phyloP scores from a whole-genome alignment of 2,797 vertebrate genomes.

The Pseudotriccus pelzelni region DNA sequence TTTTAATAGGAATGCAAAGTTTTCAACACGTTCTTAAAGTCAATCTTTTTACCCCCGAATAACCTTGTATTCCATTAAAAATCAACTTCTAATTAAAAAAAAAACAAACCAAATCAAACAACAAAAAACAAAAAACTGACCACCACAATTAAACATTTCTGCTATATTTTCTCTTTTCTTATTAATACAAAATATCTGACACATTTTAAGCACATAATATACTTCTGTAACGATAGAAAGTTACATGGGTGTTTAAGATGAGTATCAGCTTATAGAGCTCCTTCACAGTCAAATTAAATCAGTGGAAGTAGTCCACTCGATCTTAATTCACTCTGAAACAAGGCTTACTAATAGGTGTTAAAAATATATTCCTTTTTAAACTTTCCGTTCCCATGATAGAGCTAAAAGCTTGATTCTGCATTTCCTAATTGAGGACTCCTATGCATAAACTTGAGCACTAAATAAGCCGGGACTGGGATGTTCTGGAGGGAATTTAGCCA shows the following conservation, averaged over 20 bases:
- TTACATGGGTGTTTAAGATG: neutral
- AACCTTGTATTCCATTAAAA: neutral
- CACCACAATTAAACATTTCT: neutral
- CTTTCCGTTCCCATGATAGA: neutral
- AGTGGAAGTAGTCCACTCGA: neutral
- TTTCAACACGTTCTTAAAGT: neutral
- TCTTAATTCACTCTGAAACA: neutral
- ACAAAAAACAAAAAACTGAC: rapidly evolving
- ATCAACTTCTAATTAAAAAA: neutral
- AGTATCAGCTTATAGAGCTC: neutral
- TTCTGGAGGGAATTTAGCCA: neutral
- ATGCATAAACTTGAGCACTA: neutral
- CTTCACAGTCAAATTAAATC: neutral
- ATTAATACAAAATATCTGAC: neutral
- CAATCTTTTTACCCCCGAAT: neutral
- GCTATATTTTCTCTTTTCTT: neutral
- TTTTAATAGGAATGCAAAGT: neutral
- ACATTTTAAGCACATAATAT: rapidly evolving
- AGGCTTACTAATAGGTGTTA: neutral
- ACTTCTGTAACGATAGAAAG: neutral
- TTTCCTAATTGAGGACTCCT: neutral
- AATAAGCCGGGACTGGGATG: neutral
- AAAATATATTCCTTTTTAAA: neutral
- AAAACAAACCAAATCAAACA: too few relatives aligned
- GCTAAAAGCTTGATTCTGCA: neutral